Conservation (phyloP, 2,113 vertebrate genomes). For the Hypocryptadius cinnamomeus region DNA sequence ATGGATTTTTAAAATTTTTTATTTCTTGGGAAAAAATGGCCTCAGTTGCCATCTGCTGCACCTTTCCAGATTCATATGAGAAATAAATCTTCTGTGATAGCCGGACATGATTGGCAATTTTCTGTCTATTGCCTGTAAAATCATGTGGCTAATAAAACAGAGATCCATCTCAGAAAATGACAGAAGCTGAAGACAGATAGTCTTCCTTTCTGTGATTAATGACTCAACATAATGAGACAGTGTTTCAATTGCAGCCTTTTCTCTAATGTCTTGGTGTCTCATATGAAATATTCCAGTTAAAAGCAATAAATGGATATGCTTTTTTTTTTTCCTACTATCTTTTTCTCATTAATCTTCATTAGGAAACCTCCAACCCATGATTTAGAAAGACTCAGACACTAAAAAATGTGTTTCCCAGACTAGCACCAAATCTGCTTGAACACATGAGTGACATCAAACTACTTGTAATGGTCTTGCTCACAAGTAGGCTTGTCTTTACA, state of each 20-base stretch:
- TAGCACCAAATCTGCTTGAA: not conserved
- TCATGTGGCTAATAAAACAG: not conserved
- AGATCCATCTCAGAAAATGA: not conserved
- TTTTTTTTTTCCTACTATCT: not conserved
- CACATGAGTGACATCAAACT: not conserved
- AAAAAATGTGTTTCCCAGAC: not conserved
- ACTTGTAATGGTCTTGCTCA: not conserved
- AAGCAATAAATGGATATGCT: not conserved
- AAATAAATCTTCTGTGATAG: not conserved
- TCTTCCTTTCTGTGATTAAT: not conserved
- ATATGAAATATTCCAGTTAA: not conserved
- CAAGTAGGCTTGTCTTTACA: not conserved
- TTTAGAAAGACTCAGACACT: not conserved
- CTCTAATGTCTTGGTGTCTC: not conserved
- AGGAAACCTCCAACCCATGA: not conserved
- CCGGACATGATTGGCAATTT: not conserved
- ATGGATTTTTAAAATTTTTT: not conserved
- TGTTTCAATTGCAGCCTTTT: not conserved
- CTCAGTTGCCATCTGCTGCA: not conserved
- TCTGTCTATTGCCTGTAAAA: not conserved
- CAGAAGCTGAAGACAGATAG: not conserved
- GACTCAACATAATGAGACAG: not conserved
- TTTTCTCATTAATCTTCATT: not conserved
- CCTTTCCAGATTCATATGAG: not conserved
- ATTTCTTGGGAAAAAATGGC: not conserved